Evolutionary conservation across 2,797 vertebrate genomes (phyloP), one percentile per base, ranked within the genome.

Genomic region (Acipenser oxyrinchus): DNA sequence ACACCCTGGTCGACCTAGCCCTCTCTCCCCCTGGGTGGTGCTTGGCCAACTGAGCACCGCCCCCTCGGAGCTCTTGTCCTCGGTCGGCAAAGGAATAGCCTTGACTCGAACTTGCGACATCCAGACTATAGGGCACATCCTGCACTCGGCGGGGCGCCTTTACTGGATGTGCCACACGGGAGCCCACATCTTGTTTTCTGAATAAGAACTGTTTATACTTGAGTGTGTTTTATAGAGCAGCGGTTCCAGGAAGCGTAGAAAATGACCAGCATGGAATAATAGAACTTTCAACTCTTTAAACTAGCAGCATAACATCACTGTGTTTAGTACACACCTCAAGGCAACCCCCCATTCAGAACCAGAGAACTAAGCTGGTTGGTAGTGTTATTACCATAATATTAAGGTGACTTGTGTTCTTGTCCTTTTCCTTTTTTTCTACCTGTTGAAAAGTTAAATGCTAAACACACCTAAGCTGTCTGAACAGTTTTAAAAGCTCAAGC

Each of bases 181-280:
- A n/a, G n/a, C n/a, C n/a, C n/a, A 69, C 82, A 87, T 93, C 89
- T 85, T 91, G 83, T 89, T 90, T 91, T 87, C 80, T 82, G 85
- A 76, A 10, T 51, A 62, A 52, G 82, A 71, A 73, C 68, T 65
- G 48, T 60, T n/a, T 74, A 71, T 74, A 71, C 12, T 73, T 63
- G 58, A 68, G 12, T 70, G 18, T 71, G 37, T 74, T 71, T 66
- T 52, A 60, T 6, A 52, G 53, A 57, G 10, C 55, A 23, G 12
- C 12, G 48, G 68, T 64, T 51, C 70, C 10, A 49, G 23, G 48
- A 61, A 68, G 57, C 66, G 62, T 68, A 57, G 59, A 66, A 63
- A 59, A 62, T 37, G 60, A 49, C 49, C 13, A 23, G 23, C 60
- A 7, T 49, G 65, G 65, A 53, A 60, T 61, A 63, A 60, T 65